Evolutionary conservation across 2,797 vertebrate species (phyloP), one percentile per base, ranked within the genome.

Genomic region (Selene dorsalis): DNA sequence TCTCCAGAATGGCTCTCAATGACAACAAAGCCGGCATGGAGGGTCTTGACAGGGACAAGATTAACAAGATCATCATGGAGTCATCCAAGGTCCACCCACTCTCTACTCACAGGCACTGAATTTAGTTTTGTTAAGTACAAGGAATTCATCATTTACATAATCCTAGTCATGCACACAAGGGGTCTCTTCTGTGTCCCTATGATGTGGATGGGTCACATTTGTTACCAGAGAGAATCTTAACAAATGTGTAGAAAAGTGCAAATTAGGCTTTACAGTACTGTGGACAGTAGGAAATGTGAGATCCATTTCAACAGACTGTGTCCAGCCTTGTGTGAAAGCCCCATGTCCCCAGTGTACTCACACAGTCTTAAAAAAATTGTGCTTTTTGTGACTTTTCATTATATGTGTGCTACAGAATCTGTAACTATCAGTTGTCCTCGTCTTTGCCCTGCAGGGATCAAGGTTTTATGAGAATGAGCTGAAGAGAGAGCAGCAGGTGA

Each of bases 11-110:
- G 95, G 97, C 96, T 32, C 96, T 99, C 80, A 99, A 99, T 87
- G 98, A 99, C 91, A 99, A 99, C 93, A 99, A 99, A 89, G 98
- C 98, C 84, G 97, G 98, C 63, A 99, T 99, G 98, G 95, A 98
- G 88, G 98, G 97, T 69, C 93, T 99, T 69, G 96, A 99, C 94
- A 97, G 96, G 92, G 97, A 97, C 67, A 98, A 96, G 91, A 99
- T 99, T 89, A 99, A 99, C 92, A 97, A 95, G 93, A 97, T 99
- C 92, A 99, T 99, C 90, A 95, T 99, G 94, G 96, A 97, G 85
- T 86, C 96, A 35, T 98, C 97, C 43, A 99, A 98, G 96, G 98
- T 99, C 78, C 14, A 35, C 9, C 39, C 39, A 20, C 0, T 59
- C 0, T 59, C 11, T 65, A 10, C 22, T 57, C 6, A 35, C 7